phyloP scores from a whole-genome alignment of 2,888 invertebrate species.

The Homarus gammarus region DNA sequence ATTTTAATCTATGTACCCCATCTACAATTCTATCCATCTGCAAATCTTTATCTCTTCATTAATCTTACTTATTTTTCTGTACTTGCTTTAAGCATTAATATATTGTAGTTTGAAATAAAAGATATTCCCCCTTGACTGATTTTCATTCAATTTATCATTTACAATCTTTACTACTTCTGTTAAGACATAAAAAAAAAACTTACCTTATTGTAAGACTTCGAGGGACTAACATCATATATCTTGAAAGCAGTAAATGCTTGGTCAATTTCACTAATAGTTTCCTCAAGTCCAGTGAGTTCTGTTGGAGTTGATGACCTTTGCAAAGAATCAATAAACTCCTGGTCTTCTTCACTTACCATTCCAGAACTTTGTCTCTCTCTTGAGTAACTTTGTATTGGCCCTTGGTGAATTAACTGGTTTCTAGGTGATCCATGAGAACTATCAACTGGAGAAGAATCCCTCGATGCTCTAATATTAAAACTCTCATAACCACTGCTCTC shows the following conservation, averaged over 20 bases:
- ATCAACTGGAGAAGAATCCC: constrained; percentile 72
- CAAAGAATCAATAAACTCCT: constrained; percentile 48
- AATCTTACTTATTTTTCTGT: too few species aligned
- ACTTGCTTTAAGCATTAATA: too few species aligned
- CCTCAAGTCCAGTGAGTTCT: constrained; percentile 53
- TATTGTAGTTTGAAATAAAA: too few species aligned
- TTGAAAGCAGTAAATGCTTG: constrained; percentile 63
- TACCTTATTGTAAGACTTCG: constrained; percentile 46
- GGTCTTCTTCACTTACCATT: constrained; percentile 26
- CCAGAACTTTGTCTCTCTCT: background rate
- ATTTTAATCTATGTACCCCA: too few species aligned
- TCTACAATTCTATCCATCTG: too few species aligned
- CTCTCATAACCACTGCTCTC: constrained; percentile 76
- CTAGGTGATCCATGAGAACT: constrained; percentile 62
- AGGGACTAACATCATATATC: constrained; percentile 52
- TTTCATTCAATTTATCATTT: background rate
- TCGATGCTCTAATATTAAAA: constrained; percentile 74
- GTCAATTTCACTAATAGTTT: constrained; percentile 62
- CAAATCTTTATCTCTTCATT: too few species aligned
- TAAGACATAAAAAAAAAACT: background rate
- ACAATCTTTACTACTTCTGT: background rate
- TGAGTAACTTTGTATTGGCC: background rate
- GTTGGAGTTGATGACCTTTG: constrained; percentile 58
- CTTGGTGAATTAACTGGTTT: constrained; percentile 22
- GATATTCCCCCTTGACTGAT: too few species aligned